Base-by-base conservation (phyloP, 2,797 vertebrate genomes). In the Meriones psammophilus region DNA sequence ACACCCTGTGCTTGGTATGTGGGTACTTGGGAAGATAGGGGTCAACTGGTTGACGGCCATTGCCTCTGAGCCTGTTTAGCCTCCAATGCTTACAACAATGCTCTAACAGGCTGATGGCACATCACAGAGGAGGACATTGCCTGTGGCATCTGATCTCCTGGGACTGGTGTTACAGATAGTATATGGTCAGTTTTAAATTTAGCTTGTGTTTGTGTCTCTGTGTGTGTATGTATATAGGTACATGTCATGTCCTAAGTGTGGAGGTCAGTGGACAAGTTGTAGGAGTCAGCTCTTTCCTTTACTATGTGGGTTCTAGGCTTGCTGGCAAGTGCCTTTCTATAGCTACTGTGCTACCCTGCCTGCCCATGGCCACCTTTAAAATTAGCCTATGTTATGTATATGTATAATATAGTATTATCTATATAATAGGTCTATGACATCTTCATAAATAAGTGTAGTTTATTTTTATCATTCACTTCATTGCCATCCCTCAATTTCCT, bases 21-120 rank as follows among this genome's bases (percentile, higher is more conserved):
- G 26, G 39, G 6, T 66, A 39, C 30, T 54, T 58, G 0, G 46
- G 28, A 85, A 9, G 54, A 39, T 28, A 36, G 30, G 18, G 71
- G 15, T 36, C 0, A 39, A 13, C 42, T 8, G 18, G 73, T 36
- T 58, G 14, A 20, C 12, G 2, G 18, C 39, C 33, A 15, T n/a
- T 36, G 30, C 74, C 39, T 76, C n/a, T 3, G 7, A 4, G 84
- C 28, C 42, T 56, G 30, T 6, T 46, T 22, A 0, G 42, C 30
- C 64, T 17, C 69, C 3, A 30, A 54, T 46, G 8, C 10, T 7
- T 8, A 0, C 24, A 3, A 39, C 0, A 5, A 5, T 2, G 0
- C 58, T 36, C 0, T 68, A 89, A 30, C 54, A 46, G 78, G 54
- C 8, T 42, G 26, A 33, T 86, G 46, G 84, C 20, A 80, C 50